These are phyloP conservation scores for Cettia cetti DNA, from an alignment of 2,113 vertebrate genomes.

Conservation along the genomic window DNA sequence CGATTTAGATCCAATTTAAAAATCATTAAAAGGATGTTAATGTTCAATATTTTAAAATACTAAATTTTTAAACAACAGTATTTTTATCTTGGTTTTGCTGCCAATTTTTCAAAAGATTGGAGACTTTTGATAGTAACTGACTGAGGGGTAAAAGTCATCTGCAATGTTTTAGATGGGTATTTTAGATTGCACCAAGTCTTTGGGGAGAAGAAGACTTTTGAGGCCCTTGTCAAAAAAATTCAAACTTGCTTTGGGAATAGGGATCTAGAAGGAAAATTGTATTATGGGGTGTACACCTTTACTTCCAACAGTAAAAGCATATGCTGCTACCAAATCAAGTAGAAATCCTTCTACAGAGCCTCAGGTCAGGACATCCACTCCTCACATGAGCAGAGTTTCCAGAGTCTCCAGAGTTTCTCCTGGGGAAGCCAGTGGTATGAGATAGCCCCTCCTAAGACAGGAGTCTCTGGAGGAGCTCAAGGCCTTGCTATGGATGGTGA, in stretches of 20 bases:
- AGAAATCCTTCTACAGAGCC: not conserved
- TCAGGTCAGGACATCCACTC: not conserved
- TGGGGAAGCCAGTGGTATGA: not conserved
- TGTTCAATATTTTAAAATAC: slow-evolving; percentile 34
- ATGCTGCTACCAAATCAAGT: not conserved
- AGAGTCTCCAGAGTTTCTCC: not conserved
- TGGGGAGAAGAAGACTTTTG: not conserved
- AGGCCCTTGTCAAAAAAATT: not conserved
- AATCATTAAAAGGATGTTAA: slow-evolving; percentile 18
- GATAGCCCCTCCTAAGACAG: not conserved
- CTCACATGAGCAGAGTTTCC: fast-evolving
- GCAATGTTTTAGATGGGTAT: not conserved
- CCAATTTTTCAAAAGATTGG: not conserved
- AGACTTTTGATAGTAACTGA: not conserved
- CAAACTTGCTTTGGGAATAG: not conserved
- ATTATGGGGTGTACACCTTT: not conserved
- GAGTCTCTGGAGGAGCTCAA: not conserved
- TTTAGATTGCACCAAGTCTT: not conserved
- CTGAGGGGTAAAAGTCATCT: not conserved
- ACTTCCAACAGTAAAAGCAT: not conserved
- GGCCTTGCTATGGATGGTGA: not conserved
- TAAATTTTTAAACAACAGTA: slow-evolving; percentile 31
- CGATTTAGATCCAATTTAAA: not conserved
- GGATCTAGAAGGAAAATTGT: not conserved
- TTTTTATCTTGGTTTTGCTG: not conserved